Conservation (phyloP, 2,797 vertebrate genomes). For the Danio choprae region DNA sequence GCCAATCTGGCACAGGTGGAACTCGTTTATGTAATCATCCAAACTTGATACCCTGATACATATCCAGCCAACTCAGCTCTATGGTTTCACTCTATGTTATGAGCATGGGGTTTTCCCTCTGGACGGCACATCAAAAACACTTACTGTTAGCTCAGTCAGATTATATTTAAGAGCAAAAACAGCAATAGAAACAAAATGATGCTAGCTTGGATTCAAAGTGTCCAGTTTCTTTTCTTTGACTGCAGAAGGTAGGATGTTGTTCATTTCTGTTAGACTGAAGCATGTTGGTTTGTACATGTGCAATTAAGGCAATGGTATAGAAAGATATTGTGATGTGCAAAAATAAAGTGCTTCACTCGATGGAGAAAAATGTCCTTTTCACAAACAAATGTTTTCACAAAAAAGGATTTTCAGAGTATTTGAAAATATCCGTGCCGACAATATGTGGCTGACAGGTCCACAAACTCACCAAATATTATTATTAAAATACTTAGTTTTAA, state of each 20-base stretch:
- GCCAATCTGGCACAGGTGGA: too few species aligned
- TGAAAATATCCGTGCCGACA: not conserved
- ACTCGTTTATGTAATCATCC: too few species aligned
- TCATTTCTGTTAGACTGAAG: not conserved
- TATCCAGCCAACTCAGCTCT: too few species aligned
- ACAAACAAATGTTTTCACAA: not conserved
- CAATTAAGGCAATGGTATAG: not conserved
- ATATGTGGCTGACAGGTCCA: not conserved
- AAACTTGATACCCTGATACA: too few species aligned
- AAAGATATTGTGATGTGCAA: conserved; percentile 25
- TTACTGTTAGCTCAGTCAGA: too few species aligned
- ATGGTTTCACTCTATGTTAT: too few species aligned
- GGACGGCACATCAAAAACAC: too few species aligned
- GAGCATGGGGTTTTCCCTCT: too few species aligned
- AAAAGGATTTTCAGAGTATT: not conserved
- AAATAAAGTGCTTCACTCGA: conserved; percentile 25
- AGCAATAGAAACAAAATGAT: not conserved
- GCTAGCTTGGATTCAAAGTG: not conserved
- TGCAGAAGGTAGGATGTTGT: not conserved
- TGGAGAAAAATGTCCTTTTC: not conserved
- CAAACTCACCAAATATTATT: not conserved
- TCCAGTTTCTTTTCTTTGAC: not conserved
- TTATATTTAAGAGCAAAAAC: too few species aligned
- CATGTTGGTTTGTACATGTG: not conserved
- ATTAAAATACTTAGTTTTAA: not conserved